Evolutionary conservation across 1,140 invertebrate species (phyloP).

Genomic region (Bombus difficillimus): DNA sequence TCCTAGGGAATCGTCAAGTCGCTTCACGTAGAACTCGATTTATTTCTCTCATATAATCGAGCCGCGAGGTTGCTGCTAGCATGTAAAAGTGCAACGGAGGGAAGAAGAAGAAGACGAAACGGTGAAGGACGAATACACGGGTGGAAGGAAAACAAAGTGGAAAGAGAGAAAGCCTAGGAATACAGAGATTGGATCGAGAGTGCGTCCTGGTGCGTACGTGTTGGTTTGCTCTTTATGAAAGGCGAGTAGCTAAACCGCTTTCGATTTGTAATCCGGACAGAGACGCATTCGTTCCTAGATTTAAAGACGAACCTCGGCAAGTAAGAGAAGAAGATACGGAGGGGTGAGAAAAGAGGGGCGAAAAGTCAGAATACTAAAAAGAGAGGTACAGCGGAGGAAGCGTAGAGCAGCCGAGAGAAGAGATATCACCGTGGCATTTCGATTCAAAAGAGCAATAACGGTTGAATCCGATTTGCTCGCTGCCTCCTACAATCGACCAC

Average conservation of each 20-base stretch:
- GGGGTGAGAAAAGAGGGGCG: slow-evolving; percentile 1
- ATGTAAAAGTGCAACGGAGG: slow-evolving; percentile 57
- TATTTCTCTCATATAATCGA: slow-evolving; percentile 75
- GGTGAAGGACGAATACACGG: slow-evolving; percentile 12
- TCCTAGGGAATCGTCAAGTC: slow-evolving; percentile 67
- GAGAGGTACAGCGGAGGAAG: background rate
- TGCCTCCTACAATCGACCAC: slow-evolving; percentile 48
- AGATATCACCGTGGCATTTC: slow-evolving; percentile 65
- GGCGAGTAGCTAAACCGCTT: slow-evolving; percentile 76
- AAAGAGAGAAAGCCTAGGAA: slow-evolving; percentile 37
- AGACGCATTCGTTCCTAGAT: slow-evolving; percentile 75
- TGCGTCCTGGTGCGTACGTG: slow-evolving; percentile 61
- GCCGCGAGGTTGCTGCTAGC: slow-evolving; percentile 50
- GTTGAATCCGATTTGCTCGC: slow-evolving; percentile 69
- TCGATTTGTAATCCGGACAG: slow-evolving; percentile 78
- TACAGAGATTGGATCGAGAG: slow-evolving; percentile 53
- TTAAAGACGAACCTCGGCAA: slow-evolving; percentile 55
- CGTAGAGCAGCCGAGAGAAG: slow-evolving; percentile 40
- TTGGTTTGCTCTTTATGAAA: slow-evolving; percentile 73
- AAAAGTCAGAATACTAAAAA: slow-evolving; percentile 43
- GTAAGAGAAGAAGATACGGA: slow-evolving; percentile 10
- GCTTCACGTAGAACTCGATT: slow-evolving; percentile 72
- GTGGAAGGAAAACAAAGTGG: slow-evolving; percentile 46
- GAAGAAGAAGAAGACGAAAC: slow-evolving; percentile 14
- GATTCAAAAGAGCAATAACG: slow-evolving; percentile 76